Base-by-base conservation (phyloP, 2,888 invertebrate genomes). In the Pandemis corylana region DNA sequence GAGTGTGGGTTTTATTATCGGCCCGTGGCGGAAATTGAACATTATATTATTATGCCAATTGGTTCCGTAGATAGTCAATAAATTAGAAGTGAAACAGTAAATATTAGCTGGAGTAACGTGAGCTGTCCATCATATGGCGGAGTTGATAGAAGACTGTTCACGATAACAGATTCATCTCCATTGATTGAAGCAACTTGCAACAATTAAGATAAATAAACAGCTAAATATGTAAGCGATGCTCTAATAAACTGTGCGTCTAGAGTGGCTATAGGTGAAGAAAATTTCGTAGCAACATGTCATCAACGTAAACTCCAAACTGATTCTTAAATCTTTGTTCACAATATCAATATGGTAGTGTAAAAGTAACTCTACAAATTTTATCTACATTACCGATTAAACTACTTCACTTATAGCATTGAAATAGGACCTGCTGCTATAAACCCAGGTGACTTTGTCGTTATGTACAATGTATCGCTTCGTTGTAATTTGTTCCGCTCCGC, bases 1-100 rank as follows among this genome's bases (percentile, higher is more conserved):
- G 88, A 90, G 89, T 90, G 90, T 89, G 90, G 89, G 90, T 91
- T 92, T 93, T 92, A 92, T 92, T 90, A 91, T 90, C 89, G 80
- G 80, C 76, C 82, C 82, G 86, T 80, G 84, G 82, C 88, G 88
- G 88, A 89, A 87, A 89, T 67, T 49, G 70, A 65, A 65, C 74
- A 44, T 42, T 62, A 56, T 56, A 20, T 44, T 59, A 67, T 67
- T 64, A 15, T 42, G 28, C 36, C 59, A 49, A 70, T 74, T 63
- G 69, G 73, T 69, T 68, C 73, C 69, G 73, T 74, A 59, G 63
- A 46, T 70, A 13, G 28, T 28, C 59, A 1, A 28, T 59, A 12
- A 28, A 10, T 28, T 28, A 28, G 28, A 59, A 59, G 20, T 9
- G 56, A 56, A 56, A 56, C 56, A 7, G 9, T 1, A 56, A 20